Evolutionary conservation across 2,888 invertebrate genomes (phyloP).

Genomic region (Eutolmus rufibarbis): DNA sequence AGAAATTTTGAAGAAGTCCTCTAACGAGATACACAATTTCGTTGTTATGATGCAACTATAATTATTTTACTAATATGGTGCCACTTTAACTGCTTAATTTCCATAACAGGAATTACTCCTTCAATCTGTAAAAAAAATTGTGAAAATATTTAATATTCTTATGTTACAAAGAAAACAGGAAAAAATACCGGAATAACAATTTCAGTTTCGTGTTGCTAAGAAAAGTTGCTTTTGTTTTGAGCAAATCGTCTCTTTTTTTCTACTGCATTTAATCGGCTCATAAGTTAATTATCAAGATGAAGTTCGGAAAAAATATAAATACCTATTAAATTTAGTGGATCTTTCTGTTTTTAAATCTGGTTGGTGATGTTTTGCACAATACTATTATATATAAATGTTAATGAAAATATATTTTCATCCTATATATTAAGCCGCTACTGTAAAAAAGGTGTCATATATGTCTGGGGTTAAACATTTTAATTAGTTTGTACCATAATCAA

Average conservation of each 20-base stretch:
- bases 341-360: not conserved
- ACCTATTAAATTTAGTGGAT: not conserved
- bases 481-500: not conserved
- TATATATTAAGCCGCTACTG: not conserved
- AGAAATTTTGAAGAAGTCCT: too few species aligned
- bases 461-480: not conserved
- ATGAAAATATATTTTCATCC: not conserved
- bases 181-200: not conserved
- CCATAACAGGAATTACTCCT: not conserved
- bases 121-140: not conserved
- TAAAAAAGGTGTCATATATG: not conserved
- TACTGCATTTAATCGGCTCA: not conserved
- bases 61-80: not conserved
- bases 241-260: not conserved
- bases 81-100: not conserved
- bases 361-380: not conserved
- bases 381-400: not conserved
- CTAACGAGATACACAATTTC: not conserved
- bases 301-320: not conserved
- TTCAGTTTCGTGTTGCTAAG: not conserved
- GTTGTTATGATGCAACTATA: not conserved
- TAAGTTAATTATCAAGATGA: not conserved
- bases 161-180: not conserved
- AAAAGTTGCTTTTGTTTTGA: not conserved
- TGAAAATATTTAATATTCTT: not conserved